phyloP scores from a whole-genome alignment of 2,113 vertebrate genomes.

The Pogonocichla stellata region DNA sequence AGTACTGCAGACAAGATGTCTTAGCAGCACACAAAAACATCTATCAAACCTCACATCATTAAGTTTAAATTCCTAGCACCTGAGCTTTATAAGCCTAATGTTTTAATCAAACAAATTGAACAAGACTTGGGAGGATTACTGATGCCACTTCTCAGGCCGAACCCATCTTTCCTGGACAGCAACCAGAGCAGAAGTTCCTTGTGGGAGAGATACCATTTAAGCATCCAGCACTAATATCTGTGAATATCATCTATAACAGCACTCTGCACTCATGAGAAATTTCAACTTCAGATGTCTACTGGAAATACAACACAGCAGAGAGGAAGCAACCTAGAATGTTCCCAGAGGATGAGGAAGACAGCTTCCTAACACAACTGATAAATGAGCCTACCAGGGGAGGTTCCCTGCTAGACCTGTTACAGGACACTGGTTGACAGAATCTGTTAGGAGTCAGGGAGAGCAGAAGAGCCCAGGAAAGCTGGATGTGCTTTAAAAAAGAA shows the following conservation, averaged over 20 bases:
- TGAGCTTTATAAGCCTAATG: neutral
- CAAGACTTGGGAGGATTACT: neutral
- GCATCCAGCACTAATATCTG: neutral
- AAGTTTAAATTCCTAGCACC: neutral
- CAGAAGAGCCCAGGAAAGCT: neutral
- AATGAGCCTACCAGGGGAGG: neutral
- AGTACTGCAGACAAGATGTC: neutral
- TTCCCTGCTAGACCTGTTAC: neutral
- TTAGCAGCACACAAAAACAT: neutral
- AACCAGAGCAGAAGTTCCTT: neutral
- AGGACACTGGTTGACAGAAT: neutral
- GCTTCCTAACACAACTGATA: neutral
- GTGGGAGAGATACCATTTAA: neutral
- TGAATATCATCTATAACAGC: neutral
- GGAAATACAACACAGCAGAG: neutral
- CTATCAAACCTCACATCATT: neutral
- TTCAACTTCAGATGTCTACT: neutral
- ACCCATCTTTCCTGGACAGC: neutral
- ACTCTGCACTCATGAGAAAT: neutral
- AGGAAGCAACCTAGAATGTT: neutral
- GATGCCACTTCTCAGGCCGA: neutral
- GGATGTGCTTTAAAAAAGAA: neutral
- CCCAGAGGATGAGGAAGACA: rapidly evolving
- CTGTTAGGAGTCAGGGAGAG: neutral
- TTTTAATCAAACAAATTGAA: neutral